Evolutionary conservation across 1,140 invertebrate genomes (phyloP), one percentile per base, ranked within the genome.

Genomic region (Aphaenogaster floridana): DNA sequence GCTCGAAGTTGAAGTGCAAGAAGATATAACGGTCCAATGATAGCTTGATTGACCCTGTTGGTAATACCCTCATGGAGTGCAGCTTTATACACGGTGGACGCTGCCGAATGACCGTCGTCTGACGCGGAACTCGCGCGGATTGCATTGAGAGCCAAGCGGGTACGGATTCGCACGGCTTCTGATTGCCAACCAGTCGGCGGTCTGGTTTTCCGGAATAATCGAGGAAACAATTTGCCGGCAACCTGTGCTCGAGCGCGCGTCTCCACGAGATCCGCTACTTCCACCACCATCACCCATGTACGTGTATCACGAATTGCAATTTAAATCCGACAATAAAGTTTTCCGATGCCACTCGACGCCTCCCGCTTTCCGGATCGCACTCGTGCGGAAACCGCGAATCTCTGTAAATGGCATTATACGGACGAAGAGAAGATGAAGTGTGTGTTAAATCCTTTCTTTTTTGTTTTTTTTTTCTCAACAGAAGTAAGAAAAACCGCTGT

Each of bases 281-380:
- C 28, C 64, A 50, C 34, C 3, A 13, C 17, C 50, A 21, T 9
- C 36, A 11, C 39, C 3, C 34, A 42, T 21, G 28, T 36, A 15
- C 50, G 36, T 61, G 69, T 71, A 28, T 36, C 77, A 21, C 39
- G 71, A 61, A 64, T 79, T 77, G 61, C 59, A 69, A 76, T 85
- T 69, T 88, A 79, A 89, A 89, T 74, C 42, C 66, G 34, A 71
- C 59, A 72, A 89, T 88, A 89, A 89, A 89, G 66, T 59, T 61
- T 86, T 69, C 54, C 74, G 78, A 83, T 86, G 80, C n/a, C 48
- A 42, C 39, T 80, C 48, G 78, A 80, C 76, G 36, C 36, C 78
- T 66, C 7, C 34, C 61, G 61, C 59, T 57, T 36, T 11, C 17
- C 48, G 42, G 4, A 48, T 63, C 15, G 76, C 15, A 48, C n/a